Base-by-base conservation (phyloP, 2,113 vertebrate species). In the Cisticola juncidis region DNA sequence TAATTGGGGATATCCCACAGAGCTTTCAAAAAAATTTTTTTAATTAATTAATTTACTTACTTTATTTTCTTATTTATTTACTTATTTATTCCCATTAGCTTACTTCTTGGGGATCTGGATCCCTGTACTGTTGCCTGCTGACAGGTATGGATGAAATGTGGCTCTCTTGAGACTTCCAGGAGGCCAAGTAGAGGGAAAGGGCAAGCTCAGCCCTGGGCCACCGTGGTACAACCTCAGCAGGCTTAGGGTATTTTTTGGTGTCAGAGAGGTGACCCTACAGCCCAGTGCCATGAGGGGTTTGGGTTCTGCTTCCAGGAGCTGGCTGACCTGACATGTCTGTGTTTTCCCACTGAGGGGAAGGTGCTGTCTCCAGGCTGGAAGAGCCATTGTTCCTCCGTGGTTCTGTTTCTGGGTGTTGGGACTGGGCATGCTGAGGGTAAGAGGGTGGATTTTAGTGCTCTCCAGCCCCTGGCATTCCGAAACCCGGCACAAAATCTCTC, bases 371-470 rank as follows among this genome's bases (percentile, higher is more conserved):
- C 0, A 1, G 26, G 35, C 29, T 88, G 69, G 73, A n/a, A 31
- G n/a, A 74, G 44, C 0, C 0, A 19, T 16, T 0, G 4, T 26
- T 84, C 25, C 47, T 56, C 65, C 11, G 2, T 48, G 2, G 11
- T 42, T 72, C 72, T 83, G 10, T 24, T 70, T 23, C 89, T 81
- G 72, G 82, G 47, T 31, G 66, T 24, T 61, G 70, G 80, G 17
- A 12, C 22, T 71, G 48, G 22, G 57, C 40, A 9, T 36, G 69
- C 78, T 31, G 57, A 72, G 86, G 73, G 72, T 79, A 65, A 88
- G 73, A 80, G 4, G 5, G 79, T 86, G 89, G 54, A 73, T 91
- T 56, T 88, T 61, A 89, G 82, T 85, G 25, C 51, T 54, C 58
- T 11, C 4, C 16, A 69, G 81, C 35, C 20, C 7, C 54, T 47